Percentiles rank a stretch among this genome's conserved stretches.
phyloP scores from a whole-genome alignment of 2,797 vertebrate species.

The Oreochromis mossambicus region DNA sequence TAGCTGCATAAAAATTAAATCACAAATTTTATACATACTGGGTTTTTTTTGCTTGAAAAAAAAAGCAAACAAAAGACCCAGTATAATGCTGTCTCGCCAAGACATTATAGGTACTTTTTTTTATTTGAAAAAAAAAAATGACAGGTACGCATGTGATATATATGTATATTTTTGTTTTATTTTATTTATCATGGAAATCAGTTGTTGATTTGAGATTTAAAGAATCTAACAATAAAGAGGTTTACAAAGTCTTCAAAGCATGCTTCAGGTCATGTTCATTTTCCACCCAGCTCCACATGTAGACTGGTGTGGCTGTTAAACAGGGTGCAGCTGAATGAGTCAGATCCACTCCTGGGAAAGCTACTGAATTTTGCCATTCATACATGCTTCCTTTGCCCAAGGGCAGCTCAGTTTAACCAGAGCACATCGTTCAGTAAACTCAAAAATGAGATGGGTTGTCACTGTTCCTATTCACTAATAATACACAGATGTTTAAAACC shows the following conservation, averaged over 20 bases:
- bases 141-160: not conserved
- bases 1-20: not conserved
- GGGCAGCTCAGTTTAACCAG: constrained; percentile 11
- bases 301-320: not conserved
- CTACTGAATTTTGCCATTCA: constrained; percentile 25
- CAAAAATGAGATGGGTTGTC: constrained; percentile 29
- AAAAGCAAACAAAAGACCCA: too few relatives aligned
- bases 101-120: not conserved
- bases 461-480: constrained; percentile 39
- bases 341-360: not conserved
- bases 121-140: not conserved
- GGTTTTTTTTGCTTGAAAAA: not conserved
- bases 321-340: not conserved
- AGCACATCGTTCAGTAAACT: constrained; percentile 1
- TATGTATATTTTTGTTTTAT: not conserved
- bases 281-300: not conserved
- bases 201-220: not conserved
- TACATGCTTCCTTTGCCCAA: not conserved
- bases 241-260: not conserved
- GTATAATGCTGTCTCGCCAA: too few relatives aligned
- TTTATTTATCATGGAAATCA: not conserved
- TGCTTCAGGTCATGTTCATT: not conserved
- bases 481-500: constrained; percentile 44
- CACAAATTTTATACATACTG: not conserved
- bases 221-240: not conserved